Percentiles rank a stretch among this genome's conserved stretches.
These are phyloP conservation scores for Forbesichthys agassizii DNA, from an alignment of 2,113 vertebrate genomes.

Conservation along the genomic window DNA sequence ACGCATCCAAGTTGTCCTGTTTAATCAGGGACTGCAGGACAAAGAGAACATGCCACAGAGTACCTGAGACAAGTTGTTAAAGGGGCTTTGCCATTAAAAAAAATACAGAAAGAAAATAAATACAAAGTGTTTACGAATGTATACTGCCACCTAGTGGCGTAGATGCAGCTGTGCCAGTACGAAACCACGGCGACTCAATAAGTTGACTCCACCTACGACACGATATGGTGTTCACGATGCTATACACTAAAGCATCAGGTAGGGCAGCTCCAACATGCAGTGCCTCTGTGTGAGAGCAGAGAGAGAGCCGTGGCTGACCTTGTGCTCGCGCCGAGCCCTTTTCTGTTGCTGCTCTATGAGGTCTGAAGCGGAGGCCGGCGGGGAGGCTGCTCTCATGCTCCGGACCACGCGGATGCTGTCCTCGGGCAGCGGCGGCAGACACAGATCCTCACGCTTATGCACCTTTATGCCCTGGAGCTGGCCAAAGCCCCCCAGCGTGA, in stretches of 20 bases:
- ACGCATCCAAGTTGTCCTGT: conserved; percentile 97
- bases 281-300: no score
- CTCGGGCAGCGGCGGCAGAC: conserved; percentile 89
- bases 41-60: not conserved
- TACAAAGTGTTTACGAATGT: not conserved
- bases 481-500: conserved; percentile 94
- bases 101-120: no score
- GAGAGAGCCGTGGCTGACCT: conserved; percentile 70
- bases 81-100: no score
- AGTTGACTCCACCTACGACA: not conserved
- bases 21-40: conserved; percentile 87
- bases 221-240: no score
- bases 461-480: conserved; percentile 92
- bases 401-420: conserved; percentile 96
- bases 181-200: no score
- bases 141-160: no score
- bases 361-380: conserved; percentile 93
- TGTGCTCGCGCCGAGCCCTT: conserved; percentile 91
- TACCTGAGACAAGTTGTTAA: no score
- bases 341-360: conserved; percentile 98
- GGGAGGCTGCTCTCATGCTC: conserved; percentile 94
- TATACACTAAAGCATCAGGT: no score
- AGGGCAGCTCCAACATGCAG: not conserved
- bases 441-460: conserved; percentile 80
- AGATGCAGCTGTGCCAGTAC: no score